Evolutionary conservation across 2,888 invertebrate species (phyloP), one percentile per base, ranked within the genome.

Genomic region (Phyllotreta cruciferae): DNA sequence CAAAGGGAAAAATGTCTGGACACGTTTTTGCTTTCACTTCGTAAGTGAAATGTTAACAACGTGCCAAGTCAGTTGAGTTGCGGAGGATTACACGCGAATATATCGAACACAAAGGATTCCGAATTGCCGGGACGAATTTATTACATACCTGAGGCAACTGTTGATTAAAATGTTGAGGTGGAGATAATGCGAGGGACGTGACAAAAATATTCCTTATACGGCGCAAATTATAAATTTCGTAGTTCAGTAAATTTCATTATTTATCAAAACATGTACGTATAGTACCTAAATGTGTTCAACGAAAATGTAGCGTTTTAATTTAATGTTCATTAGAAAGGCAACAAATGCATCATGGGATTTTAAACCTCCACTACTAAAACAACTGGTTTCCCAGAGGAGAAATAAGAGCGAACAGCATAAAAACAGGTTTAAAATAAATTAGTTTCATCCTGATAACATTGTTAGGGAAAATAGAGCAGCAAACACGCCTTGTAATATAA

Each of bases 11-110:
- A 60, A 60, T 60, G 52, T 60, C 60, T 60, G 50, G 55, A 63
- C 60, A 49, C 42, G 55, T 60, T 50, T 60, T 55, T 60, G 54
- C 60, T 60, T 63, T 60, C 60, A 55, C 44, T 52, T 44, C 52
- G 57, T 64, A 64, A 64, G 60, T 64, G 61, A 64, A 61, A 64
- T 64, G 64, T 64, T 64, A 64, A 64, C 64, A 62, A 56, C 37
- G 57, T 61, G 64, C 61, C 61, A 64, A 57, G 60, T 60, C 64
- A 56, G 64, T 62, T 67, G 64, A 64, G 65, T 70, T 67, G 65
- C 55, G 24, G 61, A 63, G 66, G 70, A 67, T 67, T 68, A 70
- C 56, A 64, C 38, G 47, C 42, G 61, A 56, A 62, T 62, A 62
- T 62, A 34, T 14, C 44, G 52, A 53, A 44, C 44, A 42, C 44